Evolutionary conservation across 2,797 vertebrate species (phyloP).

Genomic region (Taenioides sp.): DNA sequence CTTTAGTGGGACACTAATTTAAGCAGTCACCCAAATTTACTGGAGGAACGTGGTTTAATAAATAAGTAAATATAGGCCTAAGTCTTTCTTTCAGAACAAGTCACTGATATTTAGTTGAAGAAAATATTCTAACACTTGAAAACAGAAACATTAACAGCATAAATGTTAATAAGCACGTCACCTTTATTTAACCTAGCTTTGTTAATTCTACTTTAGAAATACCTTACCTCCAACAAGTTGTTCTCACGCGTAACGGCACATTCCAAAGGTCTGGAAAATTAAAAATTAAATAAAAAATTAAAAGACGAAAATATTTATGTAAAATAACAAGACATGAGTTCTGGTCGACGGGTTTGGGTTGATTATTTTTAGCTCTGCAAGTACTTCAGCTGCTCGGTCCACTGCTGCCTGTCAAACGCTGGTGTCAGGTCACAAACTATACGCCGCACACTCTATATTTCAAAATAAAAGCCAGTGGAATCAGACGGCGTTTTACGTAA

Average conservation of each 20-base stretch:
- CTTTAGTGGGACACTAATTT: not conserved
- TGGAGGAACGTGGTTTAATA: not conserved
- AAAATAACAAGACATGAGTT: slow-evolving; percentile 22
- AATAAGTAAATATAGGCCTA: not conserved
- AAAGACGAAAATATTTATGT: not conserved
- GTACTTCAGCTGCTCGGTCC: slow-evolving; percentile 73
- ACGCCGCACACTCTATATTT: fast-evolving
- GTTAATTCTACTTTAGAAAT: not conserved
- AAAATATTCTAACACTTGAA: not conserved
- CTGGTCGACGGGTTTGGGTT: slow-evolving; percentile 32
- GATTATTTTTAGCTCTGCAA: slow-evolving; percentile 80
- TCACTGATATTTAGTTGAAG: not conserved
- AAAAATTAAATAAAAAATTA: not conserved
- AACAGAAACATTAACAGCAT: not conserved
- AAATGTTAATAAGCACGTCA: not conserved
- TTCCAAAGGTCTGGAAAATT: slow-evolving; percentile 40
- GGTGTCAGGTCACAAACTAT: not conserved
- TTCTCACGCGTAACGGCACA: slow-evolving; percentile 58
- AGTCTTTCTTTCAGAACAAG: not conserved
- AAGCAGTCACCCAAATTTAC: not conserved
- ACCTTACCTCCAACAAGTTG: slow-evolving; percentile 49
- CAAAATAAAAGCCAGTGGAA: slow-evolving; percentile 36
- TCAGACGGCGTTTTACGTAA: not conserved
- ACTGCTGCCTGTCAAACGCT: slow-evolving; percentile 29
- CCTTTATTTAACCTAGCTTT: not conserved